A percentile compares a stretch with the other conserved stretches of the same genome.
Conservation (phyloP, 2,888 invertebrate genomes). For the Myopa tessellatipennis region DNA sequence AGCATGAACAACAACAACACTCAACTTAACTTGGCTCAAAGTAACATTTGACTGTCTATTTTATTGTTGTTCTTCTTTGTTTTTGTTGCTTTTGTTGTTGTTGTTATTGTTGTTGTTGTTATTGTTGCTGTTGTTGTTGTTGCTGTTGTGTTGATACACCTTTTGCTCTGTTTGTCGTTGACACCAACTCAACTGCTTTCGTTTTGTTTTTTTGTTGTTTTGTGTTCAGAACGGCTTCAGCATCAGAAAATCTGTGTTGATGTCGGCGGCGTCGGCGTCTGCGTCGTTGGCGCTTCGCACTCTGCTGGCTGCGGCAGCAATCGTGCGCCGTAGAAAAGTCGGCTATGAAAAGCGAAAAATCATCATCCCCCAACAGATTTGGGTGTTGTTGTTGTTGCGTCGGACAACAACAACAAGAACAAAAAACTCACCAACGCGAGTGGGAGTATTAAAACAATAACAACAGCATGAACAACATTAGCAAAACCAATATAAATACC, state of each 20-base stretch:
- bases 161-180: constrained; percentile 18
- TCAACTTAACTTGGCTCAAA: constrained; percentile 11
- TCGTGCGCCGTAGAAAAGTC: too few relatives aligned
- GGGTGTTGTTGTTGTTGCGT: constrained; percentile 20
- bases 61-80: constrained; percentile 21
- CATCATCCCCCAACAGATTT: constrained; percentile 26
- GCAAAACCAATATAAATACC: background rate
- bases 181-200: background rate
- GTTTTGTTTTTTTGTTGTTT: background rate
- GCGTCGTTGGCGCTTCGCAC: constrained; percentile 5
- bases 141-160: constrained; percentile 27
- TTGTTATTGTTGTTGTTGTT: constrained; percentile 33
- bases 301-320: background rate
- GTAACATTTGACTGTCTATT: constrained; percentile 32
- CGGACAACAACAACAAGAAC: background rate
- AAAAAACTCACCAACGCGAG: background rate
- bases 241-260: constrained; percentile 28
- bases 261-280: constrained; percentile 12
- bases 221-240: constrained; percentile 14
- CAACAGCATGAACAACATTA: constrained; percentile 17
- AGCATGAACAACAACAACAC: constrained; percentile 28
- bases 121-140: background rate
- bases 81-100: too few relatives aligned
- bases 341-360: too few relatives aligned
- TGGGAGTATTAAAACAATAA: constrained; percentile 40